These are phyloP conservation scores for Caretta caretta DNA, from an alignment of 2,113 vertebrate species.

Conservation along the genomic window DNA sequence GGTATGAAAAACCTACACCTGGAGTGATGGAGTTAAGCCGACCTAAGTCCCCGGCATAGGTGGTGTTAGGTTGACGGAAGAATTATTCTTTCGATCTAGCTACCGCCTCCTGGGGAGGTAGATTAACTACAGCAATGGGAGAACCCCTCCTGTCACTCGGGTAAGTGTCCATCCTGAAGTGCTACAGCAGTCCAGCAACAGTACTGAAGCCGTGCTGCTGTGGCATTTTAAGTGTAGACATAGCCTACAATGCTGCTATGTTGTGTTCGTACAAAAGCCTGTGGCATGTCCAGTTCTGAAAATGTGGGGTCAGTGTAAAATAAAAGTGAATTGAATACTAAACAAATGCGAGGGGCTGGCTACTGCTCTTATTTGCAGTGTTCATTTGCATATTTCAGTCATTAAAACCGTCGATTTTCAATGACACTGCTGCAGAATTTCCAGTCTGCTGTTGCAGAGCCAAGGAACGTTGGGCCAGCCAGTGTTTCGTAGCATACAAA, in stretches of 20 bases:
- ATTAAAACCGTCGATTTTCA: neutral
- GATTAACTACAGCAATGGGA: neutral
- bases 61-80: neutral
- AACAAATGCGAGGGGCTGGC: accelerated
- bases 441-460: neutral
- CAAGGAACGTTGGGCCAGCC: neutral
- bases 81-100: neutral
- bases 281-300: neutral
- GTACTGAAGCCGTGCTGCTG: neutral
- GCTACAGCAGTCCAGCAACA: neutral
- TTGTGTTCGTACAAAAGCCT: neutral
- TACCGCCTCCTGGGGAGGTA: neutral
- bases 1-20: neutral
- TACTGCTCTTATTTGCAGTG: neutral
- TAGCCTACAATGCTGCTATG: neutral
- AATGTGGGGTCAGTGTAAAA: neutral
- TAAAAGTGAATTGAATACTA: neutral
- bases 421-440: neutral
- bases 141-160: neutral
- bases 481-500: neutral
- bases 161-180: neutral
- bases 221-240: neutral
- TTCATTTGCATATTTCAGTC: neutral
- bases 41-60: neutral
- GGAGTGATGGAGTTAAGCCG: neutral